Conservation (phyloP, 2,113 vertebrate species). For the Spizaetus ornatus region DNA sequence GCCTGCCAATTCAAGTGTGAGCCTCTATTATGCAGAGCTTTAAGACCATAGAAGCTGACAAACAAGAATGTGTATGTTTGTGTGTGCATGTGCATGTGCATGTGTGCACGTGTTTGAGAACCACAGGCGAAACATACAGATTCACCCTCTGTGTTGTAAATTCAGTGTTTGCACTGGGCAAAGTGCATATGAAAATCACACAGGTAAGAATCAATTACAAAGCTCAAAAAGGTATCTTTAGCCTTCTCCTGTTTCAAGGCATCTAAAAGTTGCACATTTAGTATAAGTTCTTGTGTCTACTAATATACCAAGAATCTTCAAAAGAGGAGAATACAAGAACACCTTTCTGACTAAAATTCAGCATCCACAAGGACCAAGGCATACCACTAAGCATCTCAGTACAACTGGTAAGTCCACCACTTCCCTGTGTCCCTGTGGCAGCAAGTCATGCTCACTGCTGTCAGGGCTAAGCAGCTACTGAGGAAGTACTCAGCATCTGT, state of each 20-base stretch:
- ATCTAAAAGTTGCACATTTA: background rate
- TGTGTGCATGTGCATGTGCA: accelerated
- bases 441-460: background rate
- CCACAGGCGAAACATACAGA: background rate
- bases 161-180: accelerated
- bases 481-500: background rate
- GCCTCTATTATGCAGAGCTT: background rate
- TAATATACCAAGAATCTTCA: background rate
- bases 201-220: background rate
- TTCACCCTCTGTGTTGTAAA: background rate
- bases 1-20: background rate
- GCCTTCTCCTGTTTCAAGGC: background rate
- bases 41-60: background rate
- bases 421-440: background rate
- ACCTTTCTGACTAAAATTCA: background rate
- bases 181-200: background rate
- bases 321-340: background rate
- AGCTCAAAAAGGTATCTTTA: background rate
- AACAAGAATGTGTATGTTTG: background rate
- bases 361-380: background rate
- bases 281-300: background rate
- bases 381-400: background rate
- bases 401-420: background rate
- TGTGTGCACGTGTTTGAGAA: accelerated
- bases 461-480: background rate